phyloP scores from a whole-genome alignment of 2,888 invertebrate genomes.

The Prosopocoilus inquinatus region DNA sequence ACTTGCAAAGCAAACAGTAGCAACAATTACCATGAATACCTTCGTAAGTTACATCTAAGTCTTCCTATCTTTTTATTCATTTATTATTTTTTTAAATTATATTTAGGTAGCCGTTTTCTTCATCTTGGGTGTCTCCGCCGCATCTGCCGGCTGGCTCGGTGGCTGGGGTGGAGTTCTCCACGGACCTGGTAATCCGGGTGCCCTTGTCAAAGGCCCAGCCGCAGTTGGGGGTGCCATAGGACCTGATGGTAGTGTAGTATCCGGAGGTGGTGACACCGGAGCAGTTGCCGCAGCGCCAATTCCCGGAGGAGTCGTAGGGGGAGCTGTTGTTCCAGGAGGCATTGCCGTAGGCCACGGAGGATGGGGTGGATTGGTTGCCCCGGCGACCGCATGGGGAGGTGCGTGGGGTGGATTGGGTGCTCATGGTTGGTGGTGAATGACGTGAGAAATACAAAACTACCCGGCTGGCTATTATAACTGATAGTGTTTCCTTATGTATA shows the following conservation, averaged over 20 bases:
- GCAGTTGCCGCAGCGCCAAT: constrained; percentile 44
- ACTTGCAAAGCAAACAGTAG: constrained; percentile 7
- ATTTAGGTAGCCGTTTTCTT: constrained; percentile 14
- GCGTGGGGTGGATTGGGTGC: constrained; percentile 7
- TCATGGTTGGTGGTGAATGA: constrained; percentile 13
- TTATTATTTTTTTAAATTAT: not conserved
- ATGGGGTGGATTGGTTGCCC: constrained; percentile 13
- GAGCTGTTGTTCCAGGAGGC: constrained; percentile 40
- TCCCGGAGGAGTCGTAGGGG: constrained; percentile 41
- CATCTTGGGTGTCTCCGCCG: constrained; percentile 12
- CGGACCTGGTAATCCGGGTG: constrained; percentile 19
- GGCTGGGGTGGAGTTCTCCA: constrained; percentile 14
- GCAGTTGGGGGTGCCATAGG: constrained; percentile 29
- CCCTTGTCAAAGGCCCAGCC: constrained; percentile 12
- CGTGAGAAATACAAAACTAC: not conserved
- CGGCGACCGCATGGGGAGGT: constrained; percentile 18
- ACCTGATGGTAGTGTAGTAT: constrained; percentile 50
- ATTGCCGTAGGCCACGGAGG: constrained; percentile 26
- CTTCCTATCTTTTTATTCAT: not conserved
- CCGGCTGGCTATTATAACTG: not conserved
- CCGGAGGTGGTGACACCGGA: constrained; percentile 50
- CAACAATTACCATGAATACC: constrained; percentile 13
- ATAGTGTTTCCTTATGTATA: constrained; percentile 7
- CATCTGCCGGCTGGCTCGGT: constrained; percentile 12
- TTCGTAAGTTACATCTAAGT: constrained; percentile 3